Base-by-base conservation (phyloP, 1,140 invertebrate genomes). In the Papilio dardanus region DNA sequence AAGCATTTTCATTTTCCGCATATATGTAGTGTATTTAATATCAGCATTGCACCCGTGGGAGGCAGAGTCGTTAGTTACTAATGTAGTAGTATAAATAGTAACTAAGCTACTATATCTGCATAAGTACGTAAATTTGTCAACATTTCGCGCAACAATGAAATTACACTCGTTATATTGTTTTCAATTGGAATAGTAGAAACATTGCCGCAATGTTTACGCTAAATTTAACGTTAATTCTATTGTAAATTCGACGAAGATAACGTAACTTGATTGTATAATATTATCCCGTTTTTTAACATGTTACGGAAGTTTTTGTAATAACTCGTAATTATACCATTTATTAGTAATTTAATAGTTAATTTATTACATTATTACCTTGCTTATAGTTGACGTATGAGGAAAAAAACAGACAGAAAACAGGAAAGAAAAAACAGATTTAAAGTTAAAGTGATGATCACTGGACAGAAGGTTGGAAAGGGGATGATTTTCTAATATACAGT, bases 121-220 rank as follows among this genome's bases (percentile, higher is more conserved):
- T 62, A 62, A 62, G 24, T 62, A 62, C n/a, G 46, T 62, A 28
- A 54, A 54, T 54, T 54, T 54, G 50, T 54, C 50, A 54, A 24
- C 50, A 24, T 46, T n/a, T 42, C 40, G 16, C 42, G 19, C n/a
- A 46, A 46, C 50, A 54, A 54, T 54, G 21, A 54, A 54, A 54
- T 24, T 54, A 54, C 50, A 24, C 21, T 54, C 2, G 50, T 54
- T 54, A 24, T 24, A 24, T 54, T 54, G 50, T 54, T 54, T 54
- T 21, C 50, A 54, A 24, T 54, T 24, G 21, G 50, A 24, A 54
- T 54, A 54, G 21, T n/a, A n/a, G n/a, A n/a, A n/a, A n/a, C 8
- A 54, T 54, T 54, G 50, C 50, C 8, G 50, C 50, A 54, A 54
- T 54, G 50, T 54, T 54, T 54, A 10, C 50, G 50, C 50, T 54